phyloP scores from a whole-genome alignment of 2,113 vertebrate species.

The Trinectes maculatus region DNA sequence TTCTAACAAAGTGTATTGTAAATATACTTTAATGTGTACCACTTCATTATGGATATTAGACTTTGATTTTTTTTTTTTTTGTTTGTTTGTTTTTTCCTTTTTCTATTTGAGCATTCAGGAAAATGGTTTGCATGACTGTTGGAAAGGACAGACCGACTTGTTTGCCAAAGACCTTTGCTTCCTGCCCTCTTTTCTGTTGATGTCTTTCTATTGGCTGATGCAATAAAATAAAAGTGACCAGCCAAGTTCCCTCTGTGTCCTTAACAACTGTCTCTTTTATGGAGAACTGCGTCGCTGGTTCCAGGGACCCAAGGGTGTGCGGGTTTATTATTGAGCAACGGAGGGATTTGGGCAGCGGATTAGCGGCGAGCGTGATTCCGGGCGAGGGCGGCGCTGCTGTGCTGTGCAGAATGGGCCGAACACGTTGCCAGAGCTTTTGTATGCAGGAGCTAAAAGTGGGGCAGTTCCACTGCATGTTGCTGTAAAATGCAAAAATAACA shows the following conservation, averaged over 20 bases:
- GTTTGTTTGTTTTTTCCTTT: conserved; percentile 59
- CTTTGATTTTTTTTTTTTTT: conserved; percentile 61
- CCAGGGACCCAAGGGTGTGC: conserved; percentile 51
- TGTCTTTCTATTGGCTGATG: conserved; percentile 71
- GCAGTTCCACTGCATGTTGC: conserved; percentile 33
- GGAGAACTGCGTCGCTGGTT: conserved; percentile 32
- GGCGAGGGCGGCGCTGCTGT: conserved; percentile 40
- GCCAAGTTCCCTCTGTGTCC: conserved; percentile 43
- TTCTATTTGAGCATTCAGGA: conserved; percentile 54
- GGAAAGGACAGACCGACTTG: conserved; percentile 18
- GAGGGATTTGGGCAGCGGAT: conserved; percentile 70
- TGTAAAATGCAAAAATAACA: conserved; percentile 54
- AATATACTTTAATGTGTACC: conserved; percentile 65
- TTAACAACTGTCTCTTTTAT: conserved; percentile 63
- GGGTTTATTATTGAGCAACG: conserved; percentile 62
- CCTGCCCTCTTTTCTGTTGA: conserved; percentile 38
- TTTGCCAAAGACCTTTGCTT: conserved; percentile 45
- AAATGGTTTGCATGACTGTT: conserved; percentile 37
- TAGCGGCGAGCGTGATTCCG: conserved; percentile 58
- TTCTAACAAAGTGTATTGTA: conserved; percentile 58
- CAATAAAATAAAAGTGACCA: conserved; percentile 65
- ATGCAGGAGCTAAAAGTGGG: conserved; percentile 11
- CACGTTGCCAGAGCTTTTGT: conserved; percentile 49
- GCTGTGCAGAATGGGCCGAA: conserved; percentile 47
- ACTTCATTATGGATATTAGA: conserved; percentile 43